phyloP scores from a whole-genome alignment of 2,888 invertebrate genomes.

The Iphiclides podalirius region DNA sequence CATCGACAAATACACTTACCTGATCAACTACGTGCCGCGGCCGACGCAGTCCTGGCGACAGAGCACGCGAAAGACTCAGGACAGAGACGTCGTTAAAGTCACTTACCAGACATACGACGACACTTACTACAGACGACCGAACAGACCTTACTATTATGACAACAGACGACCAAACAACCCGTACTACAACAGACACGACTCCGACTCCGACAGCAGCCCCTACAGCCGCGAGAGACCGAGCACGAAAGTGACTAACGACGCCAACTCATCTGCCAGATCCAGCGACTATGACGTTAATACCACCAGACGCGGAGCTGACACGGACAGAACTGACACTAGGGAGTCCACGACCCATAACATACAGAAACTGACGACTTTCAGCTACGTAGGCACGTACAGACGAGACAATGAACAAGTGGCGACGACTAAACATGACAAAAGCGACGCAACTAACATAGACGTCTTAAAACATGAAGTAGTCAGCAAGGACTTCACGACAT shows the following conservation, averaged over 20 bases:
- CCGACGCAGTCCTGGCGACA: conserved; percentile 71
- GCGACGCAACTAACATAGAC: too few relatives aligned
- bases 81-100: conserved; percentile 69
- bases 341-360: conserved; percentile 62
- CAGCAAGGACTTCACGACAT: conserved; percentile 63
- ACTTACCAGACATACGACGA: conserved; percentile 73
- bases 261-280: conserved; percentile 62
- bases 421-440: conserved; percentile 27
- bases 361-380: conserved; percentile 72
- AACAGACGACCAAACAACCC: conserved; percentile 60
- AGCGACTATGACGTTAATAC: conserved; percentile 50
- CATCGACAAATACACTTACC: conserved; percentile 70
- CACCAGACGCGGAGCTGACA: conserved; percentile 26
- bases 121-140: conserved; percentile 52
- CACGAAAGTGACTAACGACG: conserved; percentile 43
- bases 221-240: conserved; percentile 52
- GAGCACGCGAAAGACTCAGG: conserved; percentile 55
- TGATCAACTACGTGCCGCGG: conserved; percentile 76
- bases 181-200: conserved; percentile 53
- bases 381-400: conserved; percentile 72
- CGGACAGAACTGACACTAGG: too few relatives aligned
- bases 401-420: conserved; percentile 34
- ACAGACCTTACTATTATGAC: conserved; percentile 46
- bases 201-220: conserved; percentile 39
- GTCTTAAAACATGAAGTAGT: conserved; percentile 39